These are phyloP conservation scores for Leuciscus waleckii DNA, from an alignment of 2,797 vertebrate genomes.

Conservation along the genomic window DNA sequence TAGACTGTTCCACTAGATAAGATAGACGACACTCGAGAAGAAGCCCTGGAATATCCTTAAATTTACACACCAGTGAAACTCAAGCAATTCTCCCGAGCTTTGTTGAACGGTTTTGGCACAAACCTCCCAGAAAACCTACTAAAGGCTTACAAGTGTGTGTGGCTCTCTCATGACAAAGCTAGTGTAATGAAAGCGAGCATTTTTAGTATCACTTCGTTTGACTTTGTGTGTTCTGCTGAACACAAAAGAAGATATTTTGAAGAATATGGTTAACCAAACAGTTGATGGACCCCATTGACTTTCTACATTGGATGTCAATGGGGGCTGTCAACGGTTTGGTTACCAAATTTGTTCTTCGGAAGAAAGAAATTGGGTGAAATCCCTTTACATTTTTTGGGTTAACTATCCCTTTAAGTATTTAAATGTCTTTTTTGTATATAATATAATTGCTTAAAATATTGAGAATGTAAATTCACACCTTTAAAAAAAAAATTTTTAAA, in stretches of 20 bases:
- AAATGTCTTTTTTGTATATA: neutral
- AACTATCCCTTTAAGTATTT: neutral
- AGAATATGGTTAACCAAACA: neutral
- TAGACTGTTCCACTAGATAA: slow-evolving; percentile 32
- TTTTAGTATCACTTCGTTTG: slow-evolving; percentile 20
- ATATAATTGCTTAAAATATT: neutral
- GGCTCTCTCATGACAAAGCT: slow-evolving; percentile 9
- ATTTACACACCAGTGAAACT: slow-evolving; percentile 24
- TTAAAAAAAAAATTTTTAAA: neutral
- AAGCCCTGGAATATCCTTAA: slow-evolving; percentile 16
- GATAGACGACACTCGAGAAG: slow-evolving; percentile 33
- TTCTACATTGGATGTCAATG: neutral
- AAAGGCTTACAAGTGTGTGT: slow-evolving; percentile 18
- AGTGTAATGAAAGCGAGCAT: slow-evolving; percentile 17
- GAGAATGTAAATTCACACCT: neutral
- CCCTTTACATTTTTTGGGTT: neutral
- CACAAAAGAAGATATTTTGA: neutral
- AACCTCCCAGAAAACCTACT: slow-evolving; percentile 36
- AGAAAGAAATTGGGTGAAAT: neutral
- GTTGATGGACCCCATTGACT: neutral
- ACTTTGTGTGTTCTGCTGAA: neutral
- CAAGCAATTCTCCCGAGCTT: slow-evolving; percentile 25
- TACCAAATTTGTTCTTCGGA: neutral
- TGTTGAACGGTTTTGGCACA: slow-evolving; percentile 32
- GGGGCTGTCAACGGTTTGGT: neutral